Base-by-base conservation (phyloP, 2,888 invertebrate species). In the Chalcis sispes region DNA sequence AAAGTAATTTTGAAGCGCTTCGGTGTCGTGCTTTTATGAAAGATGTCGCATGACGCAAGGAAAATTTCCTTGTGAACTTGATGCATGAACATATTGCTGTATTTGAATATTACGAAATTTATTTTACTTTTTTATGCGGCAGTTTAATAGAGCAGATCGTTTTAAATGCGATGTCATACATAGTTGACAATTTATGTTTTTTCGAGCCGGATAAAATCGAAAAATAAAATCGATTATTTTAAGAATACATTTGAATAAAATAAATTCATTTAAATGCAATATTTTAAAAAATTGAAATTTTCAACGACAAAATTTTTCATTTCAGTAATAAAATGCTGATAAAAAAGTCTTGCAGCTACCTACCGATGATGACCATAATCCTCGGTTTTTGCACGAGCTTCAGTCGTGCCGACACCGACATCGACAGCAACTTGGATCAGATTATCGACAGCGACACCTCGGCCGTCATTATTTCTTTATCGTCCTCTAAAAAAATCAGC, bases 321-420 rank as follows among this genome's bases (percentile, higher is more conserved):
- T 65, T 8, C 73, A 79, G 78, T 71, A 72, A 82, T 82, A 86
- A 83, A 82, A 88, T 85, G 88, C 85, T 82, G 82, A 79, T 85
- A 81, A 83, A 82, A 80, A 82, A 80, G 80, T 80, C 83, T 79
- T 84, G 81, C 80, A 83, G 81, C 80, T 86, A 85, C 84, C 83
- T 85, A 80, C 79, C 85, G 73, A 79, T 77, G 85, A 83, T 80
- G 82, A 85, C 65, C 70, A n/a, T n/a, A n/a, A n/a, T 85, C 72
- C 80, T 85, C 73, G 75, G 79, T 46, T 62, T 84, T 65, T 81
- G 75, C 48, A 77, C 81, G 27, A 29, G n/a, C n/a, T n/a, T n/a
- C n/a, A n/a, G 69, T 52, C 25, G 54, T 10, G 52, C 69, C 32
- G 50, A 27, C 72, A 42, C 36, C 46, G 23, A 1, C 36, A 40